These are phyloP conservation scores for Aleiodes alternator DNA, from an alignment of 2,888 invertebrate species.

Conservation along the genomic window DNA sequence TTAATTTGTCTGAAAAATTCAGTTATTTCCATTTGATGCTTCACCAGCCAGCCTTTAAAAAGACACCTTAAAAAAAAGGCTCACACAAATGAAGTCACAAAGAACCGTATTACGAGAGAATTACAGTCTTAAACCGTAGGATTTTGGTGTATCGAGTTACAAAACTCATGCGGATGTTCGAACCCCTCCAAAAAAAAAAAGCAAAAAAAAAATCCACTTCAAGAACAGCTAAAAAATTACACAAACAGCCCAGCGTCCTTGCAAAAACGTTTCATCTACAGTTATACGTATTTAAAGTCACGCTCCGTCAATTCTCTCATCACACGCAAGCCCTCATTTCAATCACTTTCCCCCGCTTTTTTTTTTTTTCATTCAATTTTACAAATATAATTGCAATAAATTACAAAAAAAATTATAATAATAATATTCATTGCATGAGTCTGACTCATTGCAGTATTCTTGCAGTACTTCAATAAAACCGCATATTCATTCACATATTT, in stretches of 20 bases:
- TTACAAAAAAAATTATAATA: conserved; percentile 2
- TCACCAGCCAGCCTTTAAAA: no score
- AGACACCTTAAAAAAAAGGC: no score
- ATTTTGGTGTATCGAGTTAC: background rate
- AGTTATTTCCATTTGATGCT: no score
- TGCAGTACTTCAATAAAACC: no score
- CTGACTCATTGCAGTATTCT: no score
- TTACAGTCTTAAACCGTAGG: no score
- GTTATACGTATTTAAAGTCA: conserved; percentile 11
- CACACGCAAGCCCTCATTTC: conserved; percentile 25
- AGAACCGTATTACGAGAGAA: no score
- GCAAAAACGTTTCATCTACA: conserved; percentile 10
- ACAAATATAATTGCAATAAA: conserved; percentile 43
- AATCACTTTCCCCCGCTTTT: conserved; percentile 3
- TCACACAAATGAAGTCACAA: no score
- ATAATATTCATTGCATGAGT: background rate
- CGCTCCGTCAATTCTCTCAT: conserved; percentile 23
- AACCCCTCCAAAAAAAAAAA: background rate
- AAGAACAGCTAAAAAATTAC: background rate
- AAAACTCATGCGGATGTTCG: background rate
- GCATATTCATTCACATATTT: no score
- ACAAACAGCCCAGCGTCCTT: background rate
- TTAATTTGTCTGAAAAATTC: no score
- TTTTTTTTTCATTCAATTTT: background rate
- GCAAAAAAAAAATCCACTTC: background rate